phyloP scores from a whole-genome alignment of 2,113 vertebrate genomes.

The Etia nguti region DNA sequence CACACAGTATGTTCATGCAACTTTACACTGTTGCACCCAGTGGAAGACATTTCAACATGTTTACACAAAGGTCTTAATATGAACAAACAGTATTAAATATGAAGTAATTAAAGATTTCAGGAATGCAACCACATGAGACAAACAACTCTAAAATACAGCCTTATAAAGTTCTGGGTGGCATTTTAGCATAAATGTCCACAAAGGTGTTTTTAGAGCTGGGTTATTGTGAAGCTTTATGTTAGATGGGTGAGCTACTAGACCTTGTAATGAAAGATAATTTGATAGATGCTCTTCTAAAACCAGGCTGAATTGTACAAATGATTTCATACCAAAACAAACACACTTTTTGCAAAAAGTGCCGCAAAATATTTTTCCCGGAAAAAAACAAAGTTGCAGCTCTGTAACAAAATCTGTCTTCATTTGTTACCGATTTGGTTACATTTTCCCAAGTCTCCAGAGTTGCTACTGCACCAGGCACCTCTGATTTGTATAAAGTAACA shows the following conservation, averaged over 20 bases:
- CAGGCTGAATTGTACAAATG: background rate
- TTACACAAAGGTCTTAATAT: background rate
- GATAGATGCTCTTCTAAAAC: background rate
- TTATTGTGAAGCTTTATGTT: background rate
- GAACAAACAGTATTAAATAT: background rate
- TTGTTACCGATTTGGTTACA: background rate
- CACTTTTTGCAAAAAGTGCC: background rate
- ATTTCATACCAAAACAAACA: background rate
- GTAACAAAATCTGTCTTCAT: background rate
- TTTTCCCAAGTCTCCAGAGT: background rate
- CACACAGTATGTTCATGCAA: background rate
- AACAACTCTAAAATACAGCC: background rate
- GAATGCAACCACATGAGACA: background rate
- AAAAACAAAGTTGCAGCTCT: background rate
- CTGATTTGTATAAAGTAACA: background rate
- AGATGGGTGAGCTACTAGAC: background rate
- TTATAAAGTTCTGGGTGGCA: background rate
- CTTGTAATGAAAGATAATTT: background rate
- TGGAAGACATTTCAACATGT: background rate
- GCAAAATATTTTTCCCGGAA: fast-evolving
- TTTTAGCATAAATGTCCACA: background rate
- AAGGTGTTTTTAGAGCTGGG: background rate
- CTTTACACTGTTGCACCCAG: background rate
- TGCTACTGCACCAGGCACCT: background rate
- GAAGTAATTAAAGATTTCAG: background rate